These are phyloP conservation scores for Elmis aenea DNA, from an alignment of 2,888 invertebrate genomes.

Conservation along the genomic window DNA sequence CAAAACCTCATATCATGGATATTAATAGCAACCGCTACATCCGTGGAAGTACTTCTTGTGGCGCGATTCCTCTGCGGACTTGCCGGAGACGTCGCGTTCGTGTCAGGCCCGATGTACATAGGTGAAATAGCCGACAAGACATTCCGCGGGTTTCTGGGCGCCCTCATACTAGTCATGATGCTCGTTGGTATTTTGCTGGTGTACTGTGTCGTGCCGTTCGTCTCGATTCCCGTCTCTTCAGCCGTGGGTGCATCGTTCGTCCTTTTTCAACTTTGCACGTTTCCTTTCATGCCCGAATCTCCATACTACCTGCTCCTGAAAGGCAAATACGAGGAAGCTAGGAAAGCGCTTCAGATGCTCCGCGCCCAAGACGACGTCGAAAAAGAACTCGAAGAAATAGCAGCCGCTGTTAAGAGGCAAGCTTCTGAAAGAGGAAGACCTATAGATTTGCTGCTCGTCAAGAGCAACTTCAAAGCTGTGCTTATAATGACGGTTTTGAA, in stretches of 20 bases:
- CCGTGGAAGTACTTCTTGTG: slow-evolving; percentile 35
- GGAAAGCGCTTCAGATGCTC: slow-evolving; percentile 34
- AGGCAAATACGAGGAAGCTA: slow-evolving; percentile 34
- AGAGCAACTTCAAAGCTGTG: slow-evolving; percentile 40
- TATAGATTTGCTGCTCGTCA: slow-evolving; percentile 37
- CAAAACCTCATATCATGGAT: slow-evolving; percentile 40
- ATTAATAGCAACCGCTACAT: slow-evolving; percentile 37
- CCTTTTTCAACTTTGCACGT: slow-evolving; percentile 33
- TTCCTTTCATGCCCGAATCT: slow-evolving; percentile 43
- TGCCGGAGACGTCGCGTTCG: slow-evolving; percentile 44
- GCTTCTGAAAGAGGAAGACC: slow-evolving; percentile 37
- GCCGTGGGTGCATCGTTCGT: slow-evolving; percentile 36
- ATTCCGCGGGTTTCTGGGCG: slow-evolving; percentile 42
- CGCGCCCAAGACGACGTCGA: slow-evolving; percentile 31
- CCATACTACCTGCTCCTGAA: slow-evolving; percentile 40
- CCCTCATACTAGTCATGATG: slow-evolving; percentile 45
- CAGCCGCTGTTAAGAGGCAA: slow-evolving; percentile 37
- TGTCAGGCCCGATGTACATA: slow-evolving; percentile 45
- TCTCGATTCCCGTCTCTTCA: slow-evolving; percentile 37
- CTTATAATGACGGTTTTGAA: slow-evolving; percentile 41
- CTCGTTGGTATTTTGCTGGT: slow-evolving; percentile 41
- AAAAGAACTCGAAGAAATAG: slow-evolving; percentile 38
- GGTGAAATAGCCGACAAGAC: slow-evolving; percentile 45
- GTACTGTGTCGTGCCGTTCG: slow-evolving; percentile 41
- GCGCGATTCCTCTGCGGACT: slow-evolving; percentile 42